Percentiles rank a stretch among this genome's conserved stretches.
These are phyloP conservation scores for Trichogramma evanescens DNA, from an alignment of 2,888 invertebrate genomes.

Conservation along the genomic window DNA sequence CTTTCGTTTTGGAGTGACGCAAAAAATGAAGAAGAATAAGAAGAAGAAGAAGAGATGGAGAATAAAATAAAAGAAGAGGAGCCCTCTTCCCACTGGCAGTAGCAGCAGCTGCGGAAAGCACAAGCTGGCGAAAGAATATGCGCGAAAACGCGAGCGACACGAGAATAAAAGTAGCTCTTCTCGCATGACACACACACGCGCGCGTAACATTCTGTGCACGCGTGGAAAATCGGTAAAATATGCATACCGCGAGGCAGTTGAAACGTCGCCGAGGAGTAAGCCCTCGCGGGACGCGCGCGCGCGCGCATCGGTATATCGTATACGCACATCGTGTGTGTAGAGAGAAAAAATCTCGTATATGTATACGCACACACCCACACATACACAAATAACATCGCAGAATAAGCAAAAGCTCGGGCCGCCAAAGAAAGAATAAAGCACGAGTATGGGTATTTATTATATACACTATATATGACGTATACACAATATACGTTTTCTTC, in stretches of 20 bases:
- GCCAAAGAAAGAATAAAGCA: too few species aligned
- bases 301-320: neutral
- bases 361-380: too few species aligned
- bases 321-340: constrained; percentile 13
- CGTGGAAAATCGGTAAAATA: constrained; percentile 40
- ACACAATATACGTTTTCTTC: too few species aligned
- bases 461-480: too few species aligned
- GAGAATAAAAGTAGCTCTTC: constrained; percentile 15
- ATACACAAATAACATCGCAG: too few species aligned
- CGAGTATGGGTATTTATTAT: too few species aligned
- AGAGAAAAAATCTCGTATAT: too few species aligned
- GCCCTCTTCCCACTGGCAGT: too few species aligned
- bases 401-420: too few species aligned
- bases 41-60: constrained; percentile 10
- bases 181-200: constrained; percentile 13
- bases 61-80: neutral
- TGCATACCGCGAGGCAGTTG: constrained; percentile 28
- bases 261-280: constrained; percentile 23
- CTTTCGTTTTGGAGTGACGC: neutral
- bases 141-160: constrained; percentile 11
- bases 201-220: constrained; percentile 32
- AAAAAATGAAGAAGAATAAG: constrained; percentile 11
- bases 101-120: too few species aligned
- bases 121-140: neutral
- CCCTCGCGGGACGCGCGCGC: constrained; percentile 7